Evolutionary conservation across 2,888 invertebrate species (phyloP), one percentile per base, ranked within the genome.

Genomic region (Lithophane leautieri): DNA sequence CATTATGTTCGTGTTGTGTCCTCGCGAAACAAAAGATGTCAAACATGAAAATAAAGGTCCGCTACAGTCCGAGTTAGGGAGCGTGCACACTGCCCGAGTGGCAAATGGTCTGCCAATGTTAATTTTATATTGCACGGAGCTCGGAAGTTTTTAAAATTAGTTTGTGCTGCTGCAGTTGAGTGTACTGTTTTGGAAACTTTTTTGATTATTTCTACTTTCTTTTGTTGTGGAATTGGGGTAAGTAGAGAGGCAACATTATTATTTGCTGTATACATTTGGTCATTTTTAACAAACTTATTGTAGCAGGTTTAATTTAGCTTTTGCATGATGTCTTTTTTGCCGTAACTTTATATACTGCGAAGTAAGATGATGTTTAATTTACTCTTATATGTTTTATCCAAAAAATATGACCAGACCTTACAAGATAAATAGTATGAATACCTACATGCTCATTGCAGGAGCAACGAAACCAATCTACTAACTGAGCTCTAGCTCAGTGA

Each of bases 31-130:
- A 85, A 85, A 85, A 79, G 73, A 79, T 73, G 76, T 85, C 85
- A 72, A 85, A 84, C 82, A 76, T 82, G 69, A 82, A 78, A 78
- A 85, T 85, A 79, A 85, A 78, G 73, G 73, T 67, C 60, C 58
- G 60, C 63, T 73, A 67, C 73, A 74, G 40, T 70, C 50, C 16
- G 52, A 63, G 67, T 63, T 74, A 74, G 71, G 78, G 40, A n/a
- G 81, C 50, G 40, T 16, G 62, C 76, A 65, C 81, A 81, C 67
- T 67, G n/a, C n/a, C 12, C 66, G 61, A n/a, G 47, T 52, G 56
- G 63, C 77, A 77, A 81, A 71, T 73, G 60, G 54, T 44, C 58
- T 52, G 28, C 50, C 68, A n/a, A 75, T 74, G 81, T 79, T 75
- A 82, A 71, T 82, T 60, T 79, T 75, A 84, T 74, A 65, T 63